Percentiles rank a stretch among this genome's conserved stretches.
These are phyloP conservation scores for Bellardia pandia DNA, from an alignment of 2,888 invertebrate species.

Conservation along the genomic window DNA sequence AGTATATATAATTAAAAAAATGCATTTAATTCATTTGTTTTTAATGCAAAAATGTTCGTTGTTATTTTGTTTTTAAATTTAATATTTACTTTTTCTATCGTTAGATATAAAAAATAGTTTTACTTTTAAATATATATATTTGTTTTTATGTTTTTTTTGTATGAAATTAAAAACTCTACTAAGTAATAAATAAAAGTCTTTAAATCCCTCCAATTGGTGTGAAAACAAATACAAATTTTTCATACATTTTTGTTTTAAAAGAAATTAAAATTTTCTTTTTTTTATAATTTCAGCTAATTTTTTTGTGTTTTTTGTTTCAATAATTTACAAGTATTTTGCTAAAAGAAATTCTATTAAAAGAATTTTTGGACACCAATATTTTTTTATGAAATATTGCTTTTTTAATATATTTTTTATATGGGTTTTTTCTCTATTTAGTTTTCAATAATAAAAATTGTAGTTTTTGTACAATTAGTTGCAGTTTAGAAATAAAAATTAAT, in stretches of 20 bases:
- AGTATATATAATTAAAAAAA: slow-evolving; percentile 31
- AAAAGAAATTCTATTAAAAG: slow-evolving; percentile 33
- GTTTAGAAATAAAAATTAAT: slow-evolving; percentile 38
- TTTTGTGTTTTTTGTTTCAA: slow-evolving; percentile 21
- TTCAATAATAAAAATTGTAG: slow-evolving; percentile 57
- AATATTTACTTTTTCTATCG: slow-evolving; percentile 9
- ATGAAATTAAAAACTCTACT: slow-evolving; percentile 49
- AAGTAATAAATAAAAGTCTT: slow-evolving; percentile 81
- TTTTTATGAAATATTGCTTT: slow-evolving; percentile 69
- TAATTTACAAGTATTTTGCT: slow-evolving; percentile 65
- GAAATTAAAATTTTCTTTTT: slow-evolving; percentile 31
- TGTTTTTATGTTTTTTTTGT: slow-evolving; percentile 13
- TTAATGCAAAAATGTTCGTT: slow-evolving; percentile 72
- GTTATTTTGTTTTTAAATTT: slow-evolving; percentile 51
- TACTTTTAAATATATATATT: neutral
- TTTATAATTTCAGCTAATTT: slow-evolving; percentile 57
- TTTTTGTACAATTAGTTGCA: slow-evolving; percentile 71
- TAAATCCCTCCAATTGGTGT: slow-evolving; percentile 81
- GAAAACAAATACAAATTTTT: slow-evolving; percentile 56
- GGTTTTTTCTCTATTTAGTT: slow-evolving; percentile 17
- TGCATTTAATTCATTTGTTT: slow-evolving; percentile 63
- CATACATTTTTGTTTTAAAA: slow-evolving; percentile 22
- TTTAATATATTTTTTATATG: slow-evolving; percentile 34
- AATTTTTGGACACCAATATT: slow-evolving; percentile 65
- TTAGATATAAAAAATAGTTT: slow-evolving; percentile 58